A percentile compares a stretch with the other conserved stretches of the same genome.
Evolutionary conservation across 2,113 vertebrate species (phyloP).

Genomic region (Hippocampus mohnikei): DNA sequence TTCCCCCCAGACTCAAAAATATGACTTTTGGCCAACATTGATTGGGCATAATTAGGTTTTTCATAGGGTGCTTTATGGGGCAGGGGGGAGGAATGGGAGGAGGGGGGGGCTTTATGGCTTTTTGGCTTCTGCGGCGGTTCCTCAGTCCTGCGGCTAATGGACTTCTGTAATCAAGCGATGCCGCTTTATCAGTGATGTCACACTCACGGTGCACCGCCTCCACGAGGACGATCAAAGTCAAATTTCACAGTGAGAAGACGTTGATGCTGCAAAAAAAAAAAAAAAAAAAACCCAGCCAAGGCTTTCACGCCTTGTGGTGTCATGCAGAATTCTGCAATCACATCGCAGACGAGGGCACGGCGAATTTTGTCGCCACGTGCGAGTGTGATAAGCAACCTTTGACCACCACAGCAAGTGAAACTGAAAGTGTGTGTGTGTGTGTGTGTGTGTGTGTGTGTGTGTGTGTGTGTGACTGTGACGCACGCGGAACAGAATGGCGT

Average conservation of each 20-base stretch:
- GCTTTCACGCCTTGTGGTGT: too few relatives aligned
- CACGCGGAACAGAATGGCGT: background rate
- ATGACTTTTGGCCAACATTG: constrained; percentile 4
- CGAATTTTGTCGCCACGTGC: constrained; percentile 39
- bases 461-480: constrained; percentile 5
- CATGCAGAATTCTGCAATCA: too few relatives aligned
- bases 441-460: background rate
- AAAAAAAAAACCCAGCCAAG: too few relatives aligned
- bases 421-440: background rate
- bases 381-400: constrained; percentile 29
- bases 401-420: constrained; percentile 20
- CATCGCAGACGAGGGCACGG: too few relatives aligned
- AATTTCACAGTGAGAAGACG: background rate
- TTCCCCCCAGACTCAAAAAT: background rate
- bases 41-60: constrained; percentile 1
- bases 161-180: constrained; percentile 25
- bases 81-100: background rate
- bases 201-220: background rate
- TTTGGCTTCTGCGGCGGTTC: constrained; percentile 10
- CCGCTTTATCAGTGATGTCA: background rate
- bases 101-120: constrained; percentile 15
- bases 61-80: constrained; percentile 9
- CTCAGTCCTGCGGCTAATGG: constrained; percentile 19
- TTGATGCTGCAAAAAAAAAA: background rate
- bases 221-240: constrained; percentile 7